Percentiles rank a stretch among this genome's conserved stretches.
phyloP scores from a whole-genome alignment of 1,140 invertebrate species.

The Drosophila bocki region DNA sequence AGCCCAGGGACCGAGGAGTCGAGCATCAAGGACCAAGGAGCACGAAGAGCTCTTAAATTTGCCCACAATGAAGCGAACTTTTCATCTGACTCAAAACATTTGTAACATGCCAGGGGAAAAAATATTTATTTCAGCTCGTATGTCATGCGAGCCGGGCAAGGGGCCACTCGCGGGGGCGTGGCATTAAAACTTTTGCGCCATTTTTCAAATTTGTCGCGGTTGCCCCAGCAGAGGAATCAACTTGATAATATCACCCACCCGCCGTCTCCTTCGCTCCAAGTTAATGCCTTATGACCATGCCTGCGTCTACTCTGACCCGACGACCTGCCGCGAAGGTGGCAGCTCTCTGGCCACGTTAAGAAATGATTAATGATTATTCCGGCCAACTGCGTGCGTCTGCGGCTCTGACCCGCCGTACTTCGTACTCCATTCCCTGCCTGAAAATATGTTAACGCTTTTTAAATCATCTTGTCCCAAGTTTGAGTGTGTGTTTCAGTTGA shows the following conservation, averaged over 20 bases:
- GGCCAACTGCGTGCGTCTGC: constrained; percentile 57
- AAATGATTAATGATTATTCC: constrained; percentile 82
- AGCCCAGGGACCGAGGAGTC: neutral
- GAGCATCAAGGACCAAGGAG: neutral
- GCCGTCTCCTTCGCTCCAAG: constrained; percentile 42
- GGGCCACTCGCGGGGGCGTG: constrained; percentile 15
- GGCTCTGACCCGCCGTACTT: constrained; percentile 35
- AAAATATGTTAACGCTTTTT: constrained; percentile 81
- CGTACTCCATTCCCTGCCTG: constrained; percentile 32
- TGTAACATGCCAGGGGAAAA: constrained; percentile 75
- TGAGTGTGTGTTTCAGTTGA: constrained; percentile 18
- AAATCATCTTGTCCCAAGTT: constrained; percentile 64
- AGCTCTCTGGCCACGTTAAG: constrained; percentile 72
- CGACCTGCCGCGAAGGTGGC: constrained; percentile 34
- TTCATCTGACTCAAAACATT: constrained; percentile 76
- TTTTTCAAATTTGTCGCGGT: constrained; percentile 83
- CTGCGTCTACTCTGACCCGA: constrained; percentile 13
- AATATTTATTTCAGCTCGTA: constrained; percentile 80
- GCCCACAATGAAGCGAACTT: constrained; percentile 60
- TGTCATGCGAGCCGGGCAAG: constrained; percentile 49
- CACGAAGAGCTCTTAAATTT: constrained; percentile 56
- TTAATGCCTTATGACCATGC: constrained; percentile 65
- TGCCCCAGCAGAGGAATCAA: constrained; percentile 58
- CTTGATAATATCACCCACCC: constrained; percentile 69
- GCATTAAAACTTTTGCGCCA: constrained; percentile 77